Base-by-base conservation (phyloP, 2,113 vertebrate genomes). In the Gadus macrocephalus region DNA sequence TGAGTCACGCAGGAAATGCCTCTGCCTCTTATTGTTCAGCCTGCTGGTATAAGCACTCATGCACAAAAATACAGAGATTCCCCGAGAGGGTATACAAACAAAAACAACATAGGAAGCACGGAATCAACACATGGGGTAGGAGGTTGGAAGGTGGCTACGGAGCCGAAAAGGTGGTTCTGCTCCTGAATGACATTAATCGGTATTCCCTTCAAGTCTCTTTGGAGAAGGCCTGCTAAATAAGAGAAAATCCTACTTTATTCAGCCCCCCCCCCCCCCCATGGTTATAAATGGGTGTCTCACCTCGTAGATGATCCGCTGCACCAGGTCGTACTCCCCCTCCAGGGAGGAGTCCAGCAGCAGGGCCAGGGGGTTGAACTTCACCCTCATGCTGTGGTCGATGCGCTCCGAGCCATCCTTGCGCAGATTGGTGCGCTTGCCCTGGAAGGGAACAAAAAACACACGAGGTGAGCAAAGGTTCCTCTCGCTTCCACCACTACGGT, bases 291-390 rank as follows among this genome's bases (percentile, higher is more conserved):
- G 4, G 15, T 70, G n/a, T 42, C 83, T 78, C 91, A 98, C 97
- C 92, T 99, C 95, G 71, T 98, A 98, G 80, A 99, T 98, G 85
- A 98, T 96, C 87, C 97, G 94, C 90, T 99, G 97, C 55, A 99
- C 97, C 5, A 99, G 92, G 85, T 99, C 97, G 81, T 92, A 98
- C 88, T 99, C 97, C 58, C 97, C 97, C 78, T 99, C 97, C 90
- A 99, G 90, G 64, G 97, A 98, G 0, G 97, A 98, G 89, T 99
- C 97, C 63, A 99, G 90, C 62, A 99, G 93, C 70, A 99, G 88
- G 0, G 97, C 95, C 0, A 99, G 91, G 0, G 97, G 97, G 85
- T 99, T 98, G 88, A 99, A 99, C 73, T 95, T 96, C 78, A 99
- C 97, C 83, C 97, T 92, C 97, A 99, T 97, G 70, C 85, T 89